phyloP scores from a whole-genome alignment of 2,113 vertebrate species.

The Lasiurus cinereus region DNA sequence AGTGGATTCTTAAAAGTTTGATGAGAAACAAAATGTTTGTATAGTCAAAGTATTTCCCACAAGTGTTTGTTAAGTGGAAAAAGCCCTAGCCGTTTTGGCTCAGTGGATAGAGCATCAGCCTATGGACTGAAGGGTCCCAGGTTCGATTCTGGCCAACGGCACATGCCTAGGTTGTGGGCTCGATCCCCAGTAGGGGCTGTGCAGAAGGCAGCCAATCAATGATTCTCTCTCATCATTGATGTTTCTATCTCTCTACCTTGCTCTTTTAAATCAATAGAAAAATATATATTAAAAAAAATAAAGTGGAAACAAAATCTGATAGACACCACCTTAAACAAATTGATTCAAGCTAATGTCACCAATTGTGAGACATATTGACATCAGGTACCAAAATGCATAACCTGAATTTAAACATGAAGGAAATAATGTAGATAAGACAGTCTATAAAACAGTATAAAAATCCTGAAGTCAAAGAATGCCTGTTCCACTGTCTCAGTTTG shows the following conservation, averaged over 20 bases:
- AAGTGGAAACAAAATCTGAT: background rate
- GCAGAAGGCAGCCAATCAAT: too few species aligned
- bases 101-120: too few species aligned
- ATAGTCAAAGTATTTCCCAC: background rate
- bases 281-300: too few species aligned
- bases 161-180: too few species aligned
- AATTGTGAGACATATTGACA: background rate
- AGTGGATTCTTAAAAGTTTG: background rate
- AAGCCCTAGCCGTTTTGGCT: too few species aligned
- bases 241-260: too few species aligned
- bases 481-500: background rate
- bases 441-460: background rate
- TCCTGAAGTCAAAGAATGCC: background rate
- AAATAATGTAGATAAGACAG: background rate
- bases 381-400: background rate
- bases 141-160: too few species aligned
- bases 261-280: too few species aligned
- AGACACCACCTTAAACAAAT: background rate
- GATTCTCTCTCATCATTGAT: too few species aligned
- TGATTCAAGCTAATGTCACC: background rate
- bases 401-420: background rate
- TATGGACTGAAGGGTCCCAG: too few species aligned
- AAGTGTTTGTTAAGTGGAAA: constrained; percentile 33
- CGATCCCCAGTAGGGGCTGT: too few species aligned
- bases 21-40: background rate